Evolutionary conservation across 2,797 vertebrate species (phyloP).

Genomic region (Lophotriccus pileatus): DNA sequence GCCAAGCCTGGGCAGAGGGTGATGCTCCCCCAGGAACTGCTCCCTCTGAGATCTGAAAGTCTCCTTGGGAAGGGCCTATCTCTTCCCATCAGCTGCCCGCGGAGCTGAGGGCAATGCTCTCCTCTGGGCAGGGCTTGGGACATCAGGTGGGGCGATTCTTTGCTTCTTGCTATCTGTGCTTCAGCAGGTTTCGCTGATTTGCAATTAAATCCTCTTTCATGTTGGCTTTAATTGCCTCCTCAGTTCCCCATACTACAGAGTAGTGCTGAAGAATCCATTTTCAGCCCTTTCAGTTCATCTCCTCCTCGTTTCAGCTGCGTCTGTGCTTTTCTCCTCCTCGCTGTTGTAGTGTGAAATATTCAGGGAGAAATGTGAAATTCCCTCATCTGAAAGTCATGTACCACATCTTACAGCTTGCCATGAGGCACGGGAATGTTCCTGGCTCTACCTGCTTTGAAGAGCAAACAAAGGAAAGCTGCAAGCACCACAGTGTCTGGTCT

Average conservation of each 20-base stretch:
- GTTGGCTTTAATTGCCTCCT: neutral
- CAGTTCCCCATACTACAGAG: neutral
- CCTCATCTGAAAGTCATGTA: slow-evolving; percentile 22
- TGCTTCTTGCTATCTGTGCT: neutral
- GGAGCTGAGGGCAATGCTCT: neutral
- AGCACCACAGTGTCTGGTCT: slow-evolving; percentile 4
- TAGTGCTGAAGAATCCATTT: neutral
- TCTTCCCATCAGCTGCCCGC: neutral
- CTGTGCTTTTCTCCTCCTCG: neutral
- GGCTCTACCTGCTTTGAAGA: slow-evolving; percentile 50
- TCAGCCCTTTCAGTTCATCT: neutral
- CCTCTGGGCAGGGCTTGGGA: neutral
- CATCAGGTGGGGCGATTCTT: neutral
- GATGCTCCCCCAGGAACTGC: neutral
- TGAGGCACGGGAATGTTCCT: neutral
- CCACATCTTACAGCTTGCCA: slow-evolving; percentile 48
- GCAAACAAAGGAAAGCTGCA: slow-evolving; percentile 21
- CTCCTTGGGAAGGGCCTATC: neutral
- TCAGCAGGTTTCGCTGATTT: neutral
- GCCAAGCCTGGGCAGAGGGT: neutral
- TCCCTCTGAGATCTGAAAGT: neutral
- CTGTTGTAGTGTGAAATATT: neutral
- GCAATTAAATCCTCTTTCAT: slow-evolving; percentile 1
- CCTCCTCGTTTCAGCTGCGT: neutral
- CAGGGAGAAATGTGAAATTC: slow-evolving; percentile 22